Conservation (phyloP, 2,113 vertebrate genomes). For the Neotragus pygmaeus region DNA sequence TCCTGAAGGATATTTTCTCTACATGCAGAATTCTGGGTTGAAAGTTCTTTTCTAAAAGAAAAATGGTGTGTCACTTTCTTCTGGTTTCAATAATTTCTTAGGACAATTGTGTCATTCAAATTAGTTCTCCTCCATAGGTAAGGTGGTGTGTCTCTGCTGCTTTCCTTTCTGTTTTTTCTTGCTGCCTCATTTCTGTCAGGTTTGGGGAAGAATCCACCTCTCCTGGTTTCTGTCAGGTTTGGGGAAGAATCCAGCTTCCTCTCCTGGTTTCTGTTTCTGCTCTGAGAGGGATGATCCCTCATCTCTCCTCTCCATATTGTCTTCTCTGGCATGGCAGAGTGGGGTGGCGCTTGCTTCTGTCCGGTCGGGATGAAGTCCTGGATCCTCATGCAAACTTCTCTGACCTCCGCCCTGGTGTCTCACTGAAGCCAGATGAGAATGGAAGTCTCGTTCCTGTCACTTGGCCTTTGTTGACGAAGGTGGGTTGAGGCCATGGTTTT, state of each 20-base stretch:
- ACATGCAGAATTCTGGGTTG: not conserved
- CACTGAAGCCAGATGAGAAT: not conserved
- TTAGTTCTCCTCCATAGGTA: not conserved
- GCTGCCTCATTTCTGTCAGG: not conserved
- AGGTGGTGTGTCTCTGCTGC: not conserved
- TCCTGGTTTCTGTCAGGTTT: not conserved
- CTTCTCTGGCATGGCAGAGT: not conserved
- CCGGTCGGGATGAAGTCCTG: not conserved
- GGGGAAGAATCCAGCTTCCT: not conserved
- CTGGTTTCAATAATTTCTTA: not conserved
- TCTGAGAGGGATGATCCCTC: not conserved
- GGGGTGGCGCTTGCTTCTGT: not conserved
- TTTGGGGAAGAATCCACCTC: not conserved
- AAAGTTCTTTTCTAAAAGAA: not conserved
- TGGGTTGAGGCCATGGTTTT: not conserved
- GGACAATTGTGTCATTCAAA: not conserved
- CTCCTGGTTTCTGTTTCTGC: not conserved
- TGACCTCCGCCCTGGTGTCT: not conserved
- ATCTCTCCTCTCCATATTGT: not conserved
- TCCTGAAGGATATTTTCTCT: not conserved
- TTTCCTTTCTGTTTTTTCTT: not conserved
- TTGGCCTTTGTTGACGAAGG: not conserved
- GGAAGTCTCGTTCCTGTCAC: not conserved
- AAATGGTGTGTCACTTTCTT: not conserved
- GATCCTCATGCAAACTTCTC: not conserved